phyloP scores from a whole-genome alignment of 2,797 vertebrate species.

The Onychomys leucogaster region DNA sequence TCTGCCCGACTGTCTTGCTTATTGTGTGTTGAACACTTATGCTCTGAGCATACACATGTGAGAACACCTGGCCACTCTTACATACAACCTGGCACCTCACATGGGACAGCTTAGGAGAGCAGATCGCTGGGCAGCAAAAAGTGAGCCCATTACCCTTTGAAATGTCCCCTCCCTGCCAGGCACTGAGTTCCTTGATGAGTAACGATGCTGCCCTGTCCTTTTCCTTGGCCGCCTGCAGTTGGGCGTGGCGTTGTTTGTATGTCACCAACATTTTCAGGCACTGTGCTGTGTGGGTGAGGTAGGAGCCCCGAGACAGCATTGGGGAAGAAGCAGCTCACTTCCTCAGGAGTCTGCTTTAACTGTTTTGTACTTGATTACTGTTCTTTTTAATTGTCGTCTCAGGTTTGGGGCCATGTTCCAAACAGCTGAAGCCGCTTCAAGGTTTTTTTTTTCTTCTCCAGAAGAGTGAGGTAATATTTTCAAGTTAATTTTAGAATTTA shows the following conservation, averaged over 20 bases:
- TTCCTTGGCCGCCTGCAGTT: not conserved
- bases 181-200: not conserved
- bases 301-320: not conserved
- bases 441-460: slow-evolving; percentile 21
- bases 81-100: slow-evolving; percentile 1
- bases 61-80: not conserved
- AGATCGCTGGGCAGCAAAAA: not conserved
- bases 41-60: not conserved
- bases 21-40: not conserved
- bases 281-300: not conserved
- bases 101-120: not conserved
- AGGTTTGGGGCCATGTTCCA: slow-evolving; percentile 56
- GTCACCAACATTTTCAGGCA: not conserved
- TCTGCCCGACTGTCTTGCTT: slow-evolving; percentile 51
- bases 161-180: not conserved
- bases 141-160: not conserved
- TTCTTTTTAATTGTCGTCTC: slow-evolving; percentile 22
- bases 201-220: not conserved
- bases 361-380: slow-evolving; percentile 28
- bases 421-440: slow-evolving; percentile 30
- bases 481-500: slow-evolving; percentile 69
- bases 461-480: slow-evolving; percentile 63
- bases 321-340: not conserved
- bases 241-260: not conserved
- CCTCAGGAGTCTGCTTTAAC: not conserved